Base-by-base conservation (phyloP, 2,113 vertebrate genomes). In the Turnix velox region DNA sequence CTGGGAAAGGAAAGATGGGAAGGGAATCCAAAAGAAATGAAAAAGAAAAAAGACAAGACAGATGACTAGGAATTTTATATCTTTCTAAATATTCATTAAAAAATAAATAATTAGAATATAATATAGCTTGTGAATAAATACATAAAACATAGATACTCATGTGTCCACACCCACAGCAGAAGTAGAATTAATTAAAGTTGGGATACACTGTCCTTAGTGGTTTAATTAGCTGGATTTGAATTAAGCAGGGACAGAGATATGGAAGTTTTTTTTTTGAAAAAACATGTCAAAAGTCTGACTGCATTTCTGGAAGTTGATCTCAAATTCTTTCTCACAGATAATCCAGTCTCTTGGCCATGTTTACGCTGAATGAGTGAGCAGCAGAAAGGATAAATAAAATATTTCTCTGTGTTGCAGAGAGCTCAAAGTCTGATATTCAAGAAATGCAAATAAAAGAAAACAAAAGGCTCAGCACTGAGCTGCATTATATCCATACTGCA, bases 141-240 rank as follows among this genome's bases (percentile, higher is more conserved):
- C 23, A 79, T 43, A 69, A 90, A 87, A 28, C 49, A 46, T 63
- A 74, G 66, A 88, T 76, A 71, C 58, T 78, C 37, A n/a, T 83
- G 51, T 52, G 61, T 75, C 51, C 84, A 83, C 74, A 72, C 18
- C 62, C 40, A 58, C 35, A 66, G 48, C 58, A 81, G 81, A 95
- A 96, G 88, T 45, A 55, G 27, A 94, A 96, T 96, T 97, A 96
- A 96, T 96, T 95, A 76, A 96, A 95, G 33, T 93, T 96, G 87
- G 73, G 89, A 93, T 71, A 96, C 48, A 80, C 42, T 84, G 10
- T 92, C 87, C 65, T 92, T 55, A 75, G 91, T 90, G 77, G 77
- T 96, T 88, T 91, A 96, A 96, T 97, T 86, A 95, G 81, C 82
- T 95, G 67, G 18, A 46, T 94, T 91, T 93, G 82, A 95, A 93